A percentile compares a stretch with the other conserved stretches of the same genome.
phyloP scores from a whole-genome alignment of 2,888 invertebrate genomes.

The Epicampocera succincta region DNA sequence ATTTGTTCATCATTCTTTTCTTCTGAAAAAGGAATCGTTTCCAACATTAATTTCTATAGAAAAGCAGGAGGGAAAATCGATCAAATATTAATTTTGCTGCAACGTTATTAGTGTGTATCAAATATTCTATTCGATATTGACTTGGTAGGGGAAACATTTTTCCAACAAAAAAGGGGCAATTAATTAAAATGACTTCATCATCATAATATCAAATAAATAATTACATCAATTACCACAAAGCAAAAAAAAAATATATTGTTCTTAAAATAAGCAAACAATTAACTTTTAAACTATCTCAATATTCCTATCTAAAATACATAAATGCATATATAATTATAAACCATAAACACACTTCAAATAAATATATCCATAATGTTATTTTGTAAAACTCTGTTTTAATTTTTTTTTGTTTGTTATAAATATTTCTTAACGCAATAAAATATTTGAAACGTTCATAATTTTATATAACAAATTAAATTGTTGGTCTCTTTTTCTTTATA shows the following conservation, averaged over 20 bases:
- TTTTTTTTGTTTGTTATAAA: conserved; percentile 26
- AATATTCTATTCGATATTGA: not conserved
- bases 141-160: too few species aligned
- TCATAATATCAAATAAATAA: conserved; percentile 21
- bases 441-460: conserved; percentile 17
- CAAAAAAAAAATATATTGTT: conserved; percentile 9
- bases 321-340: conserved; percentile 2
- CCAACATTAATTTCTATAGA: too few species aligned
- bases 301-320: conserved; percentile 45
- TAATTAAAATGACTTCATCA: conserved; percentile 10
- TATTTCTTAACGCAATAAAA: conserved; percentile 22
- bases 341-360: not conserved
- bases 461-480: not conserved
- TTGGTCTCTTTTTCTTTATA: conserved; percentile 16
- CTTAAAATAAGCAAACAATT: conserved; percentile 11
- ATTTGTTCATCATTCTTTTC: too few species aligned
- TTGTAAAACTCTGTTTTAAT: conserved; percentile 12
- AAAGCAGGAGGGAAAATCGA: too few species aligned
- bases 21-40: too few species aligned
- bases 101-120: too few species aligned
- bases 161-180: conserved; percentile 21
- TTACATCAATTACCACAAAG: conserved; percentile 8
- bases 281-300: conserved; percentile 11
- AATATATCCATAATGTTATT: conserved; percentile 16
- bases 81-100: too few species aligned